Base-by-base conservation (phyloP, 2,888 invertebrate species). In the Cosmia trapezina region DNA sequence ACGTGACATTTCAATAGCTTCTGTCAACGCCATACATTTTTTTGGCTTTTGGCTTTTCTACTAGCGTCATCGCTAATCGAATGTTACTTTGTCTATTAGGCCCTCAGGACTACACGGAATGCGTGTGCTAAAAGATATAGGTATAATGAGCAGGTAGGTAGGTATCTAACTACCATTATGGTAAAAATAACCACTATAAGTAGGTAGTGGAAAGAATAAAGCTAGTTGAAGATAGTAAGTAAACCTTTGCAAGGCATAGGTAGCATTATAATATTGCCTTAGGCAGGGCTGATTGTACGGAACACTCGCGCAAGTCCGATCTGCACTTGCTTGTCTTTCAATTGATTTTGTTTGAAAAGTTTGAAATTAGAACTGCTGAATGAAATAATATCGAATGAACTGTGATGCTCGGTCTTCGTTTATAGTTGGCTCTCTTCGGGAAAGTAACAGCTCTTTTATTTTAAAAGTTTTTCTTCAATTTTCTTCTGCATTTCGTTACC, bases 381-480 rank as follows among this genome's bases (percentile, higher is more conserved):
- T 56, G 14, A 73, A 65, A 65, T 61, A 61, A 22, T 45, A 60
- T 57, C 56, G 45, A 65, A 62, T 74, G n/a, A 49, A 80, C 41
- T 33, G 22, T 28, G 45, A 59, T 43, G 45, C 65, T 63, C 47
- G 37, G 56, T 66, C 47, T 66, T 75, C 28, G 49, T 60, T 54
- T 28, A 28, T 14, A 70, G 11, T 65, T 82, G 47, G 47, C 66
- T 45, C 17, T 64, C n/a, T 19, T 61, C 28, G 11, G n/a, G 12
- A 65, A 81, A 70, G 51, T 66, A 4, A 37, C 43, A 49, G 65
- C 51, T 43, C 45, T 72, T 82, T 70, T 60, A 66, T 81, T 73
- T 69, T 67, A 43, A 2, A 74, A 77, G 70, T 76, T 76, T 54
- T 70, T 67, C 47, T 70, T 71, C 71, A 70, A 71, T 69, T 66